Percentiles rank a stretch among this genome's conserved stretches.
phyloP scores from a whole-genome alignment of 2,797 vertebrate species.

The Acipenser ruthenus region DNA sequence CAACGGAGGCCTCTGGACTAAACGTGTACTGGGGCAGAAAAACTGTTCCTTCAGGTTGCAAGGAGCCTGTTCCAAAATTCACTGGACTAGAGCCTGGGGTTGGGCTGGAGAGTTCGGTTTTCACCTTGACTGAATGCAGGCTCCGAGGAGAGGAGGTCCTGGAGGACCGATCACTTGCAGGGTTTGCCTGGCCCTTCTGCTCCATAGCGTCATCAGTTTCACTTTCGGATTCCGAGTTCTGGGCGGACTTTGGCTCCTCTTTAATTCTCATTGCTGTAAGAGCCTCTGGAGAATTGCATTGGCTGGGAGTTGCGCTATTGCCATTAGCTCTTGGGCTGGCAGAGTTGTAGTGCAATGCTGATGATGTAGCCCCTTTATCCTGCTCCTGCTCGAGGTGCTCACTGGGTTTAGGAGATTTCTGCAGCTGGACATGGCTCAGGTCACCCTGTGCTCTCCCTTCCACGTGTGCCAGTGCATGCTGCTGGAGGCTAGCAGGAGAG shows the following conservation, averaged over 20 bases:
- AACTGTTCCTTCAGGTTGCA: conserved; percentile 63
- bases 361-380: conserved; percentile 17
- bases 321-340: conserved; percentile 61
- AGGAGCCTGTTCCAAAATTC: conserved; percentile 54
- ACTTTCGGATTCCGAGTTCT: conserved; percentile 41
- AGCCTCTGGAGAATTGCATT: conserved; percentile 37
- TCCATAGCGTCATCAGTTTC: conserved; percentile 31
- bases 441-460: conserved; percentile 47
- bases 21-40: conserved; percentile 83
- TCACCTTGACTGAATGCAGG: conserved; percentile 57
- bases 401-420: conserved; percentile 37
- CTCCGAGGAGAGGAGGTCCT: conserved; percentile 65
- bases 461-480: conserved; percentile 72
- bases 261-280: conserved; percentile 57
- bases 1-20: conserved; percentile 69
- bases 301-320: conserved; percentile 45
- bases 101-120: conserved; percentile 80
- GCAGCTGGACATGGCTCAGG: conserved; percentile 44
- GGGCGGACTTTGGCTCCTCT: conserved; percentile 64
- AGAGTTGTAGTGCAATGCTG: conserved; percentile 50
- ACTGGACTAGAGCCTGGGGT: conserved; percentile 82
- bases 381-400: conserved; percentile 48
- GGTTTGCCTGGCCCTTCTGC: conserved; percentile 25
- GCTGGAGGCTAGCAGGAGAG: conserved; percentile 67
- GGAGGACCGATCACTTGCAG: conserved; percentile 31